Evolutionary conservation across 2,888 invertebrate species (phyloP).

Genomic region (Penaeus monodon): DNA sequence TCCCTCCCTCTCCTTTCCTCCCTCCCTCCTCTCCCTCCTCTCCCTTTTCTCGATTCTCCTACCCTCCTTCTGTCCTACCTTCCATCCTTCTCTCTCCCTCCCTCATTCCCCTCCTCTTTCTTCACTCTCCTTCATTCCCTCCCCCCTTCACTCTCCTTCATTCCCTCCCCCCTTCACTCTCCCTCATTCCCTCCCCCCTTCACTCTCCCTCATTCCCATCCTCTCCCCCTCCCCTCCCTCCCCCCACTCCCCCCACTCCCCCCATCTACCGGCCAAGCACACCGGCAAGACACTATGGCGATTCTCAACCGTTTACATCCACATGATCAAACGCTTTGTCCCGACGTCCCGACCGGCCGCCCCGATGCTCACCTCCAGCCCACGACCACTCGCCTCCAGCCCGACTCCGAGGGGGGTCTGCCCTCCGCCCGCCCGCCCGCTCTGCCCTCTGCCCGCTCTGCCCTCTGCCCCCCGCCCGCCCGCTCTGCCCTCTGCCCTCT

Average conservation of each 20-base stretch:
- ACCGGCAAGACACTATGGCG: not conserved
- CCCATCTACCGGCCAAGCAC: not conserved
- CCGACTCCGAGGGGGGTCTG: too few species aligned
- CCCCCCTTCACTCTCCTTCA: not conserved
- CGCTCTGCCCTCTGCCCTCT: too few species aligned
- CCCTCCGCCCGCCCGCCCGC: too few species aligned
- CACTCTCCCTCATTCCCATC: not conserved
- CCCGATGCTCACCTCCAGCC: conserved; percentile 49
- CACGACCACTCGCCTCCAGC: not conserved
- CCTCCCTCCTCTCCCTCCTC: not conserved
- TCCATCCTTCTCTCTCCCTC: not conserved
- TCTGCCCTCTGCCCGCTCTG: too few species aligned
- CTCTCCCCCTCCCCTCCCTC: not conserved
- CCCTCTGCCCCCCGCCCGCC: too few species aligned
- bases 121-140: too few species aligned
- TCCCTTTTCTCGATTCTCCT: not conserved
- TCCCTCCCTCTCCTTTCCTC: not conserved
- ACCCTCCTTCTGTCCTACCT: not conserved
- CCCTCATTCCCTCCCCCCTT: not conserved
- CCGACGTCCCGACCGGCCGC: conserved; percentile 33
- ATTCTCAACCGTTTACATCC: conserved; percentile 48
- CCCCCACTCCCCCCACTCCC: not conserved
- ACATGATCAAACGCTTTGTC: conserved; percentile 55
- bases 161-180: not conserved
- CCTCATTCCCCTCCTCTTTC: not conserved